phyloP scores from a whole-genome alignment of 2,797 vertebrate genomes.

The Sebastes steindachneri region DNA sequence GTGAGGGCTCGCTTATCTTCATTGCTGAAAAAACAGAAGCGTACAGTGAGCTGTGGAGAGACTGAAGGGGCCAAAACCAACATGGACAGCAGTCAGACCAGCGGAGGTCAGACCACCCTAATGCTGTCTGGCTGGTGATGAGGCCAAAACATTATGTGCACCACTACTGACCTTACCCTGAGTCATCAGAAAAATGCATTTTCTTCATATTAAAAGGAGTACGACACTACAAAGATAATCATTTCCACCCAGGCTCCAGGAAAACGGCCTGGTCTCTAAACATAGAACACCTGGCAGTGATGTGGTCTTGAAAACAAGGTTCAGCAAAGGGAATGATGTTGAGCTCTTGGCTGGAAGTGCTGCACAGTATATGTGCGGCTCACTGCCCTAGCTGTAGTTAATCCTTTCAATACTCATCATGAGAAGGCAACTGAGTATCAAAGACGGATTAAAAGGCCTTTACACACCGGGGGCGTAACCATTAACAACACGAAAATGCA shows the following conservation, averaged over 20 bases:
- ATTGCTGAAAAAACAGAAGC: conserved; percentile 81
- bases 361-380: not conserved
- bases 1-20: conserved; percentile 93
- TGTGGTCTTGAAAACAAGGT: conserved; percentile 10
- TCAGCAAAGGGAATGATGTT: conserved; percentile 6
- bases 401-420: not conserved
- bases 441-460: not conserved
- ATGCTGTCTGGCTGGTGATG: conserved; percentile 4
- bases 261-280: conserved; percentile 30
- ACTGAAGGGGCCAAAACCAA: conserved; percentile 35
- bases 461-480: too few species aligned
- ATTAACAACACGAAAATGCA: too few species aligned
- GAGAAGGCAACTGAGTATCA: not conserved
- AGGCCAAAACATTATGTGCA: conserved; percentile 32
- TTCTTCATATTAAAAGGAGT: conserved; percentile 18
- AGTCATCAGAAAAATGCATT: conserved; percentile 26
- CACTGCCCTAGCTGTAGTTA: not conserved
- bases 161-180: conserved; percentile 19
- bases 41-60: conserved; percentile 24
- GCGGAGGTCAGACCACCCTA: conserved; percentile 42
- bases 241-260: conserved; percentile 10
- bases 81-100: not conserved
- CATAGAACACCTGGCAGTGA: conserved; percentile 34
- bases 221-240: conserved; percentile 50
- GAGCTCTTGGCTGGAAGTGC: not conserved